Evolutionary conservation across 2,888 invertebrate genomes (phyloP), one percentile per base, ranked within the genome.

Genomic region (Drosophila acutilabella): DNA sequence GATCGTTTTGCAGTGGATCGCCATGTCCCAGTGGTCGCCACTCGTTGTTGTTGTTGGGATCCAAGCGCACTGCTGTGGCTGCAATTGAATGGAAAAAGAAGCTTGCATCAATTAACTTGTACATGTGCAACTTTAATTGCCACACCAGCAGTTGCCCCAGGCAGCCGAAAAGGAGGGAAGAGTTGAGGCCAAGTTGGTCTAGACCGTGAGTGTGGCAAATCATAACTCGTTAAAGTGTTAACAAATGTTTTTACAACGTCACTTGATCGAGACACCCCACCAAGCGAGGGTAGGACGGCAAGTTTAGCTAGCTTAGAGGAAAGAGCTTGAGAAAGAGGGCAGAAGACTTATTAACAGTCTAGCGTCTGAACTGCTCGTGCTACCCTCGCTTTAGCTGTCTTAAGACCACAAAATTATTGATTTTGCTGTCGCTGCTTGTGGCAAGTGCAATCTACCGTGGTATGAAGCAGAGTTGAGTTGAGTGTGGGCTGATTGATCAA

Each of bases 21-120:
- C 96, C 96, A 61, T 95, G 95, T 5, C 96, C 97, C 45, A 97
- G 93, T 0, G 97, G 97, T 73, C 95, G 96, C 97, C 96, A 97
- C 91, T 96, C 96, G 64, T 91, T 89, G 83, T 96, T 96, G 91
- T 96, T 96, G 90, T 86, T 82, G 14, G 73, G 86, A 40, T 96
- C 96, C 94, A 96, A 95, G 13, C 96, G 94, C 1, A 96, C 96
- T 1, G 95, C 95, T 82, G 82, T 13, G 62, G 65, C 36, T 36
- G 53, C 64, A 30, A 6, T 4, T 11, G 47, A 23, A 71, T 74
- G 30, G 20, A 16, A 16, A 62, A 42, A 56, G 44, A 44, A 67
- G 54, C 18, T 7, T 16, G 62, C 61, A 40, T 75, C 58, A 74
- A 74, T 74, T 75, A 54, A 71, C 33, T 40, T 14, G 33, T 53